Evolutionary conservation across 2,113 vertebrate genomes (phyloP).

Genomic region (Tupaia chinensis): DNA sequence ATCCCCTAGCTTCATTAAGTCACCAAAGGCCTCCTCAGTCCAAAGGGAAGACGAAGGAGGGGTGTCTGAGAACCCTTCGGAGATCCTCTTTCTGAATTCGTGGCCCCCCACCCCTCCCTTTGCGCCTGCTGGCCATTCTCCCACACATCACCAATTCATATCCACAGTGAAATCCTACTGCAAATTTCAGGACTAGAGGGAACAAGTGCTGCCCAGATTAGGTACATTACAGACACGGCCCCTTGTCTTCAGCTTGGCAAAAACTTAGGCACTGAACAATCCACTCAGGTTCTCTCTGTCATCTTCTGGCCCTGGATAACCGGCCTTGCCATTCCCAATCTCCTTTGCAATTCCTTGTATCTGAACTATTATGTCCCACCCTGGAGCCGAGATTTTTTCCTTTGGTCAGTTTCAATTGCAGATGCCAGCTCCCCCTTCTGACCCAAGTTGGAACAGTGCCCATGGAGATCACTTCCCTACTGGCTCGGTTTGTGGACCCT

Average conservation of each 20-base stretch:
- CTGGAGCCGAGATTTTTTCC: background rate
- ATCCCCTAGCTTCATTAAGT: background rate
- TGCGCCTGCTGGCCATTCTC: background rate
- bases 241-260: background rate
- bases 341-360: fast-evolving
- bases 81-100: background rate
- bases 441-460: background rate
- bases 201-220: background rate
- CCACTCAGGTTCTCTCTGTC: background rate
- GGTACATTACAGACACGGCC: background rate
- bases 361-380: too few species aligned
- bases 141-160: background rate
- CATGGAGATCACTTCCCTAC: background rate
- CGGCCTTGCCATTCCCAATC: background rate
- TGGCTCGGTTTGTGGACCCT: background rate
- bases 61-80: background rate
- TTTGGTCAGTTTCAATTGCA: background rate
- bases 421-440: background rate
- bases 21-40: background rate
- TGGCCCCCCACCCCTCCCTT: fast-evolving
- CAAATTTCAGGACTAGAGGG: background rate
- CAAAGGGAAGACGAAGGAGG: background rate
- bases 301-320: background rate
- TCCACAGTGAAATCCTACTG: background rate
- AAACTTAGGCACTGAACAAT: fast-evolving